Base-by-base conservation (phyloP, 2,113 vertebrate genomes). In the Brachypodius melanocephalos region DNA sequence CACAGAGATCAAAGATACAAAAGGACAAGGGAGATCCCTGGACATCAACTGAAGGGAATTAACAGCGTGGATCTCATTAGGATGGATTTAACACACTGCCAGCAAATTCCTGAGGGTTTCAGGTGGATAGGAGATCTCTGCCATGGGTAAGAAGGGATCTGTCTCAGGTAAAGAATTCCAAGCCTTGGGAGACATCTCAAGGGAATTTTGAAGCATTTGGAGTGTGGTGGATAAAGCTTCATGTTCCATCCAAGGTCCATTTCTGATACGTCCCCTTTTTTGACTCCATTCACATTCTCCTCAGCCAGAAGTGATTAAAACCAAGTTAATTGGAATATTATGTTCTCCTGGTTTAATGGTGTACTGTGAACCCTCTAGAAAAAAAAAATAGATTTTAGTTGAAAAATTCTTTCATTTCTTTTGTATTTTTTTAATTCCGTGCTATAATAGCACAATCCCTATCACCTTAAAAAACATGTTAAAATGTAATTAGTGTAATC, bases 21-120 rank as follows among this genome's bases (percentile, higher is more conserved):
- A 59, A 89, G 77, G 77, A 40, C 38, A n/a, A 45, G 36, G 36
- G 43, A 38, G 14, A 36, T 2, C 17, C 26, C 6, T 42, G 85
- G 34, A 26, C 31, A 36, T 1, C 2, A 48, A 4, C 31, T 46
- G 2, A 7, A 17, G 34, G 57, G 66, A 55, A 55, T 63, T 21
- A 10, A 10, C 25, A 20, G 2, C 0, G 0, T n/a, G 84, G 48
- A 36, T 72, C 36, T 57, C 20, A 2, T 63, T 42, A 26, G 75
- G 66, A 43, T 63, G 57, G 57, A 48, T 48, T 88, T 24, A 54
- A 57, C 25, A 14, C 12, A 14, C 11, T 75, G 42, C 34, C 61
- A 67, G 52, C 83, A 67, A 9, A 67, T 67, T 12, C 52, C 72
- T 49, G 11, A 58, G 72, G 31, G 17, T 26, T 67, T 67, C 20